Percentiles rank a stretch among this genome's conserved stretches.
Conservation (phyloP, 2,113 vertebrate genomes). For the Indicator indicator region DNA sequence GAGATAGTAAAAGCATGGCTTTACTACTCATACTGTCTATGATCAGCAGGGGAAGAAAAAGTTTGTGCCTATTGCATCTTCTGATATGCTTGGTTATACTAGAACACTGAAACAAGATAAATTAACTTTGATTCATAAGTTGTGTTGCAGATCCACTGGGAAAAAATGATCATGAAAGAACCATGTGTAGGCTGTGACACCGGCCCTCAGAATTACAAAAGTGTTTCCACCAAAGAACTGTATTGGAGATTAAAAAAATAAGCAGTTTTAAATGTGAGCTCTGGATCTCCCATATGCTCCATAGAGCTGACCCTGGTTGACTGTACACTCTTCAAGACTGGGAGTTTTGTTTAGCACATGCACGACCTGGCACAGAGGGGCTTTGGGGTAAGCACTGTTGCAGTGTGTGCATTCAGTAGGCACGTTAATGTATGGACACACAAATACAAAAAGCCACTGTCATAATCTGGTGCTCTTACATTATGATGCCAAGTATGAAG, state of each 20-base stretch:
- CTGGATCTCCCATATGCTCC: background rate
- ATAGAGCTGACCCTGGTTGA: background rate
- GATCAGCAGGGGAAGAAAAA: background rate
- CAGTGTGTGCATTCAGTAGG: background rate
- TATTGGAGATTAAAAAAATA: background rate
- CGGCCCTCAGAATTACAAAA: background rate
- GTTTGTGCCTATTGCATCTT: background rate
- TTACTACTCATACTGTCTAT: background rate
- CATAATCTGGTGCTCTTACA: background rate
- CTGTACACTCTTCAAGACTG: background rate
- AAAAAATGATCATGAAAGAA: background rate
- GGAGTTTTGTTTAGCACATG: background rate
- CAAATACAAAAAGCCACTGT: background rate
- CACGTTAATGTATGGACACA: background rate
- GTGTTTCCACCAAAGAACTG: background rate
- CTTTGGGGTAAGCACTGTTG: background rate
- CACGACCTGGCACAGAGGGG: fast-evolving
- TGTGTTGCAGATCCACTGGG: background rate
- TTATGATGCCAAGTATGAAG: background rate
- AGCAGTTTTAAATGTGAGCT: background rate
- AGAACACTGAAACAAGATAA: background rate
- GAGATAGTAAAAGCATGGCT: fast-evolving
- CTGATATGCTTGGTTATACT: fast-evolving
- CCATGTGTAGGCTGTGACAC: background rate
- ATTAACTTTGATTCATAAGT: background rate